Conservation (phyloP, 2,888 invertebrate species). For the Ellobium chinense region DNA sequence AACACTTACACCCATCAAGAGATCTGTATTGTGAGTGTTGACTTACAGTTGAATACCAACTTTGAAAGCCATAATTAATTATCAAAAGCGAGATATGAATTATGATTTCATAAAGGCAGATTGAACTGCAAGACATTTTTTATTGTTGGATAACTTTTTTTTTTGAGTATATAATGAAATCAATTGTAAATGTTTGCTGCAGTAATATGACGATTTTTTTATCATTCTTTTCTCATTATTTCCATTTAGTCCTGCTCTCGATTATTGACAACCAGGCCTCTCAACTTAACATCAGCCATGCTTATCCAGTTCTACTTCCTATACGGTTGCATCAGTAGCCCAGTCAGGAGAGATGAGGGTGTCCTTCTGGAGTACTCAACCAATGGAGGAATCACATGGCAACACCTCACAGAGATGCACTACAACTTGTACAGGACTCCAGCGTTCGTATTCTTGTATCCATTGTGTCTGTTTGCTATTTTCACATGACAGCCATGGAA, state of each 20-base stretch:
- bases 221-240: too few relatives aligned
- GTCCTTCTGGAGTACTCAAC: constrained; percentile 77
- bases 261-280: constrained; percentile 72
- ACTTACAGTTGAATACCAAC: too few relatives aligned
- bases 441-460: constrained; percentile 61
- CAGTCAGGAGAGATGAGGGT: constrained; percentile 70
- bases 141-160: too few relatives aligned
- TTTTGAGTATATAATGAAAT: too few relatives aligned
- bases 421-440: constrained; percentile 73
- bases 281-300: constrained; percentile 75
- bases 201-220: too few relatives aligned
- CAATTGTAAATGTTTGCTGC: too few relatives aligned
- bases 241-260: constrained; percentile 76
- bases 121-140: too few relatives aligned
- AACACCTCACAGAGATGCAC: constrained; percentile 73
- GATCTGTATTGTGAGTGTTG: too few relatives aligned
- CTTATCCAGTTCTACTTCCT: constrained; percentile 78
- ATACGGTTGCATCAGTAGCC: constrained; percentile 75
- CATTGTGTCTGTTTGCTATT: not conserved
- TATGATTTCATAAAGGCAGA: too few relatives aligned
- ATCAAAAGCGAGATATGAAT: too few relatives aligned
- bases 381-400: constrained; percentile 77
- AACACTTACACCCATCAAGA: too few relatives aligned
- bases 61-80: too few relatives aligned
- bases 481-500: not conserved